phyloP scores from a whole-genome alignment of 2,888 invertebrate genomes.

The Papilio protenor region DNA sequence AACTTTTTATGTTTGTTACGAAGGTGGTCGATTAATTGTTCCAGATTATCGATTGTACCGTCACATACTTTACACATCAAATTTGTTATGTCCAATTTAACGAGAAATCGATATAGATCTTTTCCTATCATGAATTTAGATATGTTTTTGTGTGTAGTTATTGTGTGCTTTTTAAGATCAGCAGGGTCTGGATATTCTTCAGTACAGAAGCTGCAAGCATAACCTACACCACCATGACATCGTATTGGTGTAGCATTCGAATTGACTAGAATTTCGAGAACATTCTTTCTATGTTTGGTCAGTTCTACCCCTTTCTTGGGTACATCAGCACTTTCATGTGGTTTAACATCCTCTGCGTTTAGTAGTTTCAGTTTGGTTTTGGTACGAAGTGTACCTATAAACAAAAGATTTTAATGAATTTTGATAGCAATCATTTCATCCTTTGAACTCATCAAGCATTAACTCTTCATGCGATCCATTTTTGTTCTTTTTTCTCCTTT shows the following conservation, averaged over 20 bases:
- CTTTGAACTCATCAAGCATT: neutral
- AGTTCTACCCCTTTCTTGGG: constrained; percentile 50
- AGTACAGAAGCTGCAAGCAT: constrained; percentile 62
- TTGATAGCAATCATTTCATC: constrained; percentile 4
- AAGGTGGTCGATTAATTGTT: constrained; percentile 53
- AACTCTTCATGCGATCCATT: neutral
- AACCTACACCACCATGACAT: constrained; percentile 57
- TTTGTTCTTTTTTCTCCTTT: no score
- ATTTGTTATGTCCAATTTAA: constrained; percentile 65
- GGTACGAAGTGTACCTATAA: constrained; percentile 51
- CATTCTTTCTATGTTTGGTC: constrained; percentile 60
- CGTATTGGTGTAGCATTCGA: constrained; percentile 69
- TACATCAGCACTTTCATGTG: constrained; percentile 7
- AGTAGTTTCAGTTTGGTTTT: constrained; percentile 42
- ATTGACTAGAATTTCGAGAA: constrained; percentile 57
- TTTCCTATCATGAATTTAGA: constrained; percentile 55
- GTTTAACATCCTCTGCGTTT: constrained; percentile 27
- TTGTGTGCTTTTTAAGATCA: constrained; percentile 62
- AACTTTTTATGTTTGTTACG: constrained; percentile 49
- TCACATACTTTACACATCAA: constrained; percentile 55
- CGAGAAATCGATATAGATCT: constrained; percentile 52
- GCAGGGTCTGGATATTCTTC: constrained; percentile 54
- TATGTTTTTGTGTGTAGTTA: constrained; percentile 54
- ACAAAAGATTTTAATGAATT: constrained; percentile 50
- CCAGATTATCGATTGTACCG: constrained; percentile 48